These are phyloP conservation scores for Aphidius ervi DNA, from an alignment of 1,140 invertebrate species.

Conservation along the genomic window DNA sequence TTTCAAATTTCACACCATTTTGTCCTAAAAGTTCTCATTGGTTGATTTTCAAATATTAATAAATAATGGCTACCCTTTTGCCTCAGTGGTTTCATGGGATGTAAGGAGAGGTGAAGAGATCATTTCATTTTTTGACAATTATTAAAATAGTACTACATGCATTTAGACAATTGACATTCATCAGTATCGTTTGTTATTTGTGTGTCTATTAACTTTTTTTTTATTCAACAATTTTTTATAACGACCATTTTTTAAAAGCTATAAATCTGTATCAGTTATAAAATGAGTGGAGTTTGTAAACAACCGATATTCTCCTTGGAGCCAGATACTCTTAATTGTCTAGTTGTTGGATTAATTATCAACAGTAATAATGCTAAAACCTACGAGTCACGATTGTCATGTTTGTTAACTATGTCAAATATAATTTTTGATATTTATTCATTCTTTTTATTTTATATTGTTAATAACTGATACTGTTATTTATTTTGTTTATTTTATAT, in stretches of 20 bases:
- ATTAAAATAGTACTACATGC: no score
- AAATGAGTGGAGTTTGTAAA: constrained; percentile 40
- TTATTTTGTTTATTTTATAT: not conserved
- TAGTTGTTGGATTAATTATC: constrained; percentile 47
- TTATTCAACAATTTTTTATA: no score
- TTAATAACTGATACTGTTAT: not conserved
- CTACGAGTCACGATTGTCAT: constrained; percentile 36
- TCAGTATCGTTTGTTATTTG: no score
- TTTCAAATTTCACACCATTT: not conserved
- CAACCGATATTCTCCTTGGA: constrained; percentile 39
- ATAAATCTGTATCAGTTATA: no score
- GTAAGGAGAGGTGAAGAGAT: no score
- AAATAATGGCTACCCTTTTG: not conserved
- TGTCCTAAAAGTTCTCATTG: not conserved
- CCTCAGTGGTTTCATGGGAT: no score
- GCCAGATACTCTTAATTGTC: constrained; percentile 40
- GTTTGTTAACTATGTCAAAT: constrained; percentile 28
- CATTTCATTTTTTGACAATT: no score
- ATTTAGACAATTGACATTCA: no score
- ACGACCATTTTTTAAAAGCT: no score
- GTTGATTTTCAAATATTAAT: not conserved
- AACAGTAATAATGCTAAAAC: constrained; percentile 41
- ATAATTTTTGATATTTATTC: not conserved
- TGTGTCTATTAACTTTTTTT: no score
- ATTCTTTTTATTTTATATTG: constrained; percentile 13